Conservation (phyloP, 2,888 invertebrate species). For the Meta bourneti region DNA sequence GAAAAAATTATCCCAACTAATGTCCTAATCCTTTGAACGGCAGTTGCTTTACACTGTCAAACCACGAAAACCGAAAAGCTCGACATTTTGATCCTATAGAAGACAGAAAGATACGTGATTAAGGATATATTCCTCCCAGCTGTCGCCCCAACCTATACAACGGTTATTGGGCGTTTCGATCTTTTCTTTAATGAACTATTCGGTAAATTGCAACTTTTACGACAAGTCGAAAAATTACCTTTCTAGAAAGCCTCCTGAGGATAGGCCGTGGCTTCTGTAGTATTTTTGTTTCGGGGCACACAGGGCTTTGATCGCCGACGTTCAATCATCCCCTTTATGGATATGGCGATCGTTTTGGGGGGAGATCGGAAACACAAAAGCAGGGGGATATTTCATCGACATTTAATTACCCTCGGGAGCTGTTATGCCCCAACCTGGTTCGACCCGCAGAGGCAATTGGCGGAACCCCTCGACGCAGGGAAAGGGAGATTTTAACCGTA, state of each 20-base stretch:
- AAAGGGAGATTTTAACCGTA: neutral
- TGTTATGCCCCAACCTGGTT: neutral
- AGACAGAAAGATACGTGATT: neutral
- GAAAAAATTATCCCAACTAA: too few relatives aligned
- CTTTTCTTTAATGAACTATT: conserved; percentile 1
- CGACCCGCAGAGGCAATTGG: neutral
- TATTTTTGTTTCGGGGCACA: neutral
- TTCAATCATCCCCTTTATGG: conserved; percentile 37
- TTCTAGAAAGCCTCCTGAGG: neutral
- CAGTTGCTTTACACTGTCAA: neutral
- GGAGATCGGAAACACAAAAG: conserved; percentile 1
- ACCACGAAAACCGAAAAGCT: neutral
- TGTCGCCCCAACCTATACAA: neutral
- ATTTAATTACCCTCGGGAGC: neutral
- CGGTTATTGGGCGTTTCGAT: neutral
- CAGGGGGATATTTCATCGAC: conserved; percentile 6
- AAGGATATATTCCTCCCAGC: neutral
- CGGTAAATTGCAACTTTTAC: neutral
- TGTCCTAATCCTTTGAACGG: too few relatives aligned
- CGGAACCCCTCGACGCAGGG: neutral
- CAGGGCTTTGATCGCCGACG: neutral
- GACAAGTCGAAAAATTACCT: neutral
- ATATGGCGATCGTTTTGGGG: conserved; percentile 23
- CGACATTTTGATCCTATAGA: neutral
- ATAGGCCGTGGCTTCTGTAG: neutral